Conservation (phyloP, 2,888 invertebrate species). For the Carcina quercana region DNA sequence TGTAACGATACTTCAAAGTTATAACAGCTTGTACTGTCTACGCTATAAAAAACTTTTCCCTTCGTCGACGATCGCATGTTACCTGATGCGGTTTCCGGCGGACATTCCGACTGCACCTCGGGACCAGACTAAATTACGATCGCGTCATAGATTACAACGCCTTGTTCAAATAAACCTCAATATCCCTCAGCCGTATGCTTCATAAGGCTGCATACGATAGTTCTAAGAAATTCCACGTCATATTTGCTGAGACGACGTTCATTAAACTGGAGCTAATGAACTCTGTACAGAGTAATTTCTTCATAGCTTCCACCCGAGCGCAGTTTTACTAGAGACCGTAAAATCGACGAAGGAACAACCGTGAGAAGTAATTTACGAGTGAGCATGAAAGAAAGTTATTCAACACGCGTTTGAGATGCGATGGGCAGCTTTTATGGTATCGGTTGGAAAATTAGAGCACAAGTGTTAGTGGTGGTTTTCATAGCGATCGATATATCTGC, state of each 20-base stretch:
- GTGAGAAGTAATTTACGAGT: slow-evolving; percentile 51
- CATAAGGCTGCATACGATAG: slow-evolving; percentile 6
- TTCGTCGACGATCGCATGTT: slow-evolving; percentile 32
- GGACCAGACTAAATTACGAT: slow-evolving; percentile 21
- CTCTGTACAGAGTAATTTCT: slow-evolving; percentile 32
- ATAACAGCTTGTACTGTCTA: no score
- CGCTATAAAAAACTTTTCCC: no score
- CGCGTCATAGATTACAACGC: slow-evolving; percentile 9
- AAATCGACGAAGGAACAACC: slow-evolving; percentile 36
- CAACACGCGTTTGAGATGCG: slow-evolving; percentile 37
- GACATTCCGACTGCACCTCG: slow-evolving; percentile 40
- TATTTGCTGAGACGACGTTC: slow-evolving; percentile 18
- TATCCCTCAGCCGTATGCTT: slow-evolving; percentile 1
- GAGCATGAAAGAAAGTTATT: slow-evolving; percentile 42
- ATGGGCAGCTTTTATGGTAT: slow-evolving; percentile 33
- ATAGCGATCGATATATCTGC: not conserved
- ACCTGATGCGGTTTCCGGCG: slow-evolving; percentile 63
- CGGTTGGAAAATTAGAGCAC: slow-evolving; percentile 20
- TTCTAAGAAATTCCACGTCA: no score
- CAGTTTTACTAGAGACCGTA: slow-evolving; percentile 36
- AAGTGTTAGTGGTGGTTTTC: slow-evolving; percentile 7
- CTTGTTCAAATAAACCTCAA: slow-evolving; percentile 7
- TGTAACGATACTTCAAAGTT: no score
- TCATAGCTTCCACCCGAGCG: slow-evolving; percentile 31
- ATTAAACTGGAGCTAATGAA: slow-evolving; percentile 28